A percentile compares a stretch with the other conserved stretches of the same genome.
Evolutionary conservation across 2,797 vertebrate species (phyloP).

Genomic region (Gadopsis bispinosus): DNA sequence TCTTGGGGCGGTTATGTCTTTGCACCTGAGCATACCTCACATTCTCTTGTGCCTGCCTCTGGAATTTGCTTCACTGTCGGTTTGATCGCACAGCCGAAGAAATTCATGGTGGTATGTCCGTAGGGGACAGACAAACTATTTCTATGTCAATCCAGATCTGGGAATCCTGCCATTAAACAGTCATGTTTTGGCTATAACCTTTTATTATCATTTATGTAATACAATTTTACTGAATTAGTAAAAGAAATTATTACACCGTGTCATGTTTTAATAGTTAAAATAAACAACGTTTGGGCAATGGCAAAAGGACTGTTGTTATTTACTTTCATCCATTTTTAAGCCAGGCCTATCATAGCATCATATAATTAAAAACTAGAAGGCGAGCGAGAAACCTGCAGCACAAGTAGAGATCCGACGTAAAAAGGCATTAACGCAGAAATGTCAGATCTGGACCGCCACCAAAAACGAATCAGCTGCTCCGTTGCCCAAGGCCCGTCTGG

Average conservation of each 20-base stretch:
- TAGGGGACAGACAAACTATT: too few species aligned
- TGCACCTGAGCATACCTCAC: neutral
- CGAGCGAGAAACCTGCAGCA: too few species aligned
- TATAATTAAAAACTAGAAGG: neutral
- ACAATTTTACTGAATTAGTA: neutral
- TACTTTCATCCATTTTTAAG: neutral
- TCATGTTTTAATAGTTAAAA: neutral
- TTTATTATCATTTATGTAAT: conserved; percentile 5
- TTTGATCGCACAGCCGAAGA: neutral
- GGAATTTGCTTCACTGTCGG: neutral
- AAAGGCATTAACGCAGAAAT: neutral
- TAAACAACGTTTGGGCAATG: neutral
- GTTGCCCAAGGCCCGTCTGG: neutral
- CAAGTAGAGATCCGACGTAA: neutral
- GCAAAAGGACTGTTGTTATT: neutral
- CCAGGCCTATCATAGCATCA: neutral
- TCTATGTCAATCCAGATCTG: neutral
- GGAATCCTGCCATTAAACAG: conserved; percentile 6
- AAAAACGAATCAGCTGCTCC: neutral
- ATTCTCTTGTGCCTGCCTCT: neutral
- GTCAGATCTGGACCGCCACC: neutral
- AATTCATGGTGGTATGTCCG: neutral
- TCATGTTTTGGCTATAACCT: neutral
- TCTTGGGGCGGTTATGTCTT: neutral
- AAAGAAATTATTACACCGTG: conserved; percentile 2